phyloP scores from a whole-genome alignment of 2,888 invertebrate species.

The Microctonus aethiopoides region DNA sequence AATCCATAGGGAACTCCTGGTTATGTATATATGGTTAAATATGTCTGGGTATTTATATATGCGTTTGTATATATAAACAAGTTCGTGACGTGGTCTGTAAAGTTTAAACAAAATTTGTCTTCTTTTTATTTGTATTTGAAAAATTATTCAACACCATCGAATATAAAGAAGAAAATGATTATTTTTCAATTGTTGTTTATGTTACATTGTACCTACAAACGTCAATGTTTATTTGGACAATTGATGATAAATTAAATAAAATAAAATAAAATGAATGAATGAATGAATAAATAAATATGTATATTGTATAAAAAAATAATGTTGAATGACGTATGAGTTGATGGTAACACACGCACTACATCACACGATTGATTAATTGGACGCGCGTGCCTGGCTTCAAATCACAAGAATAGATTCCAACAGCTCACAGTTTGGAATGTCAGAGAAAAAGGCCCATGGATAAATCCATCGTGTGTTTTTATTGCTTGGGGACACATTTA shows the following conservation, averaged over 20 bases:
- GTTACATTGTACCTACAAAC: too few species aligned
- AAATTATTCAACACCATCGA: too few species aligned
- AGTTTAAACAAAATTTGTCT: not conserved
- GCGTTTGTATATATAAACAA: not conserved
- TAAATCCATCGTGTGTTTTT: slow-evolving; percentile 65
- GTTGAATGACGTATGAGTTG: not conserved
- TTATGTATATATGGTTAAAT: not conserved
- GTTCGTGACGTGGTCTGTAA: too few species aligned
- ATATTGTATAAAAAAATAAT: not conserved
- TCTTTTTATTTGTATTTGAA: too few species aligned
- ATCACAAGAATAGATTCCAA: slow-evolving; percentile 66
- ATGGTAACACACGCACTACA: not conserved
- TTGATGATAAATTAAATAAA: not conserved
- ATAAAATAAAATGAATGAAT: too few species aligned
- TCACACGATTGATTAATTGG: slow-evolving; percentile 66
- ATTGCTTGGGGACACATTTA: slow-evolving; percentile 55
- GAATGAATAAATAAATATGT: not conserved
- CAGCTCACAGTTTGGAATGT: slow-evolving; percentile 57
- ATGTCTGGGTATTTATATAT: not conserved
- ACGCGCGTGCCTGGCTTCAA: slow-evolving; percentile 67
- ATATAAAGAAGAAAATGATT: not conserved
- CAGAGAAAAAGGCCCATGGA: slow-evolving; percentile 51
- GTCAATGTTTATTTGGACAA: not conserved
- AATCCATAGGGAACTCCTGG: slow-evolving; percentile 7
- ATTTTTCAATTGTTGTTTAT: not conserved